Conservation (phyloP, 2,888 invertebrate species). For the Thera obeliscata region DNA sequence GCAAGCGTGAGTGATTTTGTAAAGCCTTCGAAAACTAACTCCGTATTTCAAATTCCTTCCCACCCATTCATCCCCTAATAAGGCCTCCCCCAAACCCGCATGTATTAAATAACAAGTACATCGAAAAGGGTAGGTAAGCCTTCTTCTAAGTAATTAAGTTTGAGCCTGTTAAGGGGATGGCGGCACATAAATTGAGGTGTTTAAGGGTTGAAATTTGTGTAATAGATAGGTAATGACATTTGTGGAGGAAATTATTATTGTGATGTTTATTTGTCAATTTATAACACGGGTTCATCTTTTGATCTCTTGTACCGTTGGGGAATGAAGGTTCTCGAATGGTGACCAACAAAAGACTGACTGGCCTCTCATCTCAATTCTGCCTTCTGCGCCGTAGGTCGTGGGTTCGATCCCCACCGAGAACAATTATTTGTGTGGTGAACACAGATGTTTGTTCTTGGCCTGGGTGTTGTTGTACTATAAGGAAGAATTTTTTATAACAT, state of each 20-base stretch:
- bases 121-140: slow-evolving; percentile 33
- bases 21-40: slow-evolving; percentile 10
- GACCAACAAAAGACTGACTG: too few species aligned
- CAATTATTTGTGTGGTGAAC: too few species aligned
- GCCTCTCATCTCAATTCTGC: too few species aligned
- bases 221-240: slow-evolving; percentile 5
- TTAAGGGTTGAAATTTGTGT: slow-evolving; percentile 9
- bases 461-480: too few species aligned
- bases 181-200: slow-evolving; percentile 23
- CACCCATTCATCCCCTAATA: slow-evolving; percentile 13
- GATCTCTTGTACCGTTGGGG: too few species aligned
- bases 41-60: slow-evolving; percentile 11
- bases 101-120: slow-evolving; percentile 29
- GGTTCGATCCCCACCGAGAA: too few species aligned
- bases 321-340: too few species aligned
- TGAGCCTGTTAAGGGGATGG: slow-evolving; percentile 42
- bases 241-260: background rate
- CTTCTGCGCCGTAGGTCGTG: too few species aligned
- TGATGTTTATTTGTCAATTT: background rate
- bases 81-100: slow-evolving; percentile 17
- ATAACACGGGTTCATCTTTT: background rate
- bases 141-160: slow-evolving; percentile 54
- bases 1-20: background rate
- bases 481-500: too few species aligned
- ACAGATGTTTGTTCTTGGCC: too few species aligned